Evolutionary conservation across 2,797 vertebrate species (phyloP), one percentile per base, ranked within the genome.

Genomic region (Haliaeetus albicilla): DNA sequence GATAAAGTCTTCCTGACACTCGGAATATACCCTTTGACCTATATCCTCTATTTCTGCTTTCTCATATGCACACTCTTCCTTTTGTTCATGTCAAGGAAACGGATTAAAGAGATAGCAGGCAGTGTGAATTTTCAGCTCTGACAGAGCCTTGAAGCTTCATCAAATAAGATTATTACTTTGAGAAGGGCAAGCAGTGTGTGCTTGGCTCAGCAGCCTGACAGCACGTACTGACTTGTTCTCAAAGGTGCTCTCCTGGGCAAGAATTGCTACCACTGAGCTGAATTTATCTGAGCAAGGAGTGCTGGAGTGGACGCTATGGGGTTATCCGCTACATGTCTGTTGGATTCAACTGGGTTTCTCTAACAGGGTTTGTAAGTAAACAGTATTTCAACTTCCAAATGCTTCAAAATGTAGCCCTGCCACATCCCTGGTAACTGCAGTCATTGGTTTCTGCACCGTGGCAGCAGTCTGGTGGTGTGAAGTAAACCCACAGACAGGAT

Each of bases 1-100:
- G 91, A 92, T 82, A 84, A 93, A 93, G 79, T 89, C 83, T 95
- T 95, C 73, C 83, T 91, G 94, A 91, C 63, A 60, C 28, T 90
- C 59, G 33, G 75, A 93, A 93, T 93, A 59, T 69, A 78, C 61
- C 75, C 76, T 91, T 89, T 96, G 92, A 94, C 94, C 79, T 90
- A 41, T 64, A 81, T 76, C n/a, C 68, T 93, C 79, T 89, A 57
- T 96, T 93, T 90, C 65, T 87, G 74, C 91, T 96, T 90, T 93
- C 73, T 93, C 68, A 69, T 94, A 75, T 11, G 6, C 57, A 76
- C 43, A 9, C 30, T 94, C 41, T 95, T 95, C 75, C 85, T 95
- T 95, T 93, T 95, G 60, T 90, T 90, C 60, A 27, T 59, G 60
- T 25, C 70, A 87, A 93, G 90, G 82, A 93, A 96, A 74, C 1